Evolutionary conservation across 2,888 invertebrate genomes (phyloP), one percentile per base, ranked within the genome.

Genomic region (Leptinotarsa haldemani): DNA sequence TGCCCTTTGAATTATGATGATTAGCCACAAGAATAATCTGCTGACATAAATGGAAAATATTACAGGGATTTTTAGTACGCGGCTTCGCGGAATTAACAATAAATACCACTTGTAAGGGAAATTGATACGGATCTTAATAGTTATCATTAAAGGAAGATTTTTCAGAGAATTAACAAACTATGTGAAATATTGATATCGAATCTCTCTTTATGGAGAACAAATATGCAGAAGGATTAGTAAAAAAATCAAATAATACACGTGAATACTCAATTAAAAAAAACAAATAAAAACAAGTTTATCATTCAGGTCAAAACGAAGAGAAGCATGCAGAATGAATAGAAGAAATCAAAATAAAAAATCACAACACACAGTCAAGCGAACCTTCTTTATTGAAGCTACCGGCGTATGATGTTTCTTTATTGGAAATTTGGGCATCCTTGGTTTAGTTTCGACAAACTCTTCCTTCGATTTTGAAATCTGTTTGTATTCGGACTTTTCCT

Each of bases 331-430:
- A 53, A 53, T 18, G 18, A 22, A 13, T 13, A 56, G 15, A 13
- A 22, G 22, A 56, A 56, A 13, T 40, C 61, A n/a, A 53, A 12
- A 65, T 56, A 74, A 50, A 71, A 70, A 12, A 73, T 53, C 65
- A 74, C 65, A 72, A 70, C 74, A 79, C 74, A 79, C 77, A 80
- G 79, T 61, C 76, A 75, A 80, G 79, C 88, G 83, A 86, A 88
- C 88, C 88, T 88, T 87, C 82, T 87, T 87, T 70, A 82, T 78
- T 78, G 85, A 82, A 81, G 86, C 80, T 76, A 84, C 83, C 52
- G 82, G 78, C 66, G 78, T 74, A 65, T 81, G 82, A 79, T 84
- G 83, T 84, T 85, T 86, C 84, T 87, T 87, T 75, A 83, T 83
- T 50, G 83, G 81, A 69, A 85, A 79, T 82, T 85, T 87, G 83